Conservation (phyloP, 2,888 invertebrate species). For the Sepiola atlantica region DNA sequence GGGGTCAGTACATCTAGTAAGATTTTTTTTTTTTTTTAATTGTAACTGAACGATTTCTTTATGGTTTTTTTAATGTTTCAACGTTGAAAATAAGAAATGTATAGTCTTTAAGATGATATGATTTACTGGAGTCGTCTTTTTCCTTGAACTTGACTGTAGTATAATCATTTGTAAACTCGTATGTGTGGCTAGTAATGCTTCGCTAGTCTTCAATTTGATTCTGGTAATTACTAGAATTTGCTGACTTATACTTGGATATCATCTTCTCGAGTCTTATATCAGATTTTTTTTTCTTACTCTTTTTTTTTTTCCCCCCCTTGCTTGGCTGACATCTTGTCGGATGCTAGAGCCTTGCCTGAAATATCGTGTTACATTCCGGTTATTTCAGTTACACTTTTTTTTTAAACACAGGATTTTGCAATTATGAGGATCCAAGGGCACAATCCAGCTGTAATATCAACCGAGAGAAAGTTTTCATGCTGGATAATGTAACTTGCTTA, state of each 20-base stretch:
- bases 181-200: no score
- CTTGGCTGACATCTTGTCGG: not conserved
- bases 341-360: not conserved
- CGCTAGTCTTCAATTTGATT: not conserved
- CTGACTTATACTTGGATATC: not conserved
- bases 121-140: not conserved
- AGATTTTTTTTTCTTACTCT: not conserved
- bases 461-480: not conserved
- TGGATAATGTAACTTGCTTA: not conserved
- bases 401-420: not conserved
- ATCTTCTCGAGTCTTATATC: not conserved
- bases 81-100: not conserved
- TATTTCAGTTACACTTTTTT: not conserved
- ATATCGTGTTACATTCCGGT: not conserved
- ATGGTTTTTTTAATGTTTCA: not conserved
- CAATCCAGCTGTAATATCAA: not conserved
- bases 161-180: not conserved
- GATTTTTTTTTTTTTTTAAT: not conserved
- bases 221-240: not conserved
- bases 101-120: not conserved
- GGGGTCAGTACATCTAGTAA: not conserved
- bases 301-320: not conserved
- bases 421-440: not conserved
- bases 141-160: not conserved
- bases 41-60: not conserved